These are phyloP conservation scores for Trileptium ribeirensis DNA, from an alignment of 2,888 invertebrate species.

Conservation along the genomic window DNA sequence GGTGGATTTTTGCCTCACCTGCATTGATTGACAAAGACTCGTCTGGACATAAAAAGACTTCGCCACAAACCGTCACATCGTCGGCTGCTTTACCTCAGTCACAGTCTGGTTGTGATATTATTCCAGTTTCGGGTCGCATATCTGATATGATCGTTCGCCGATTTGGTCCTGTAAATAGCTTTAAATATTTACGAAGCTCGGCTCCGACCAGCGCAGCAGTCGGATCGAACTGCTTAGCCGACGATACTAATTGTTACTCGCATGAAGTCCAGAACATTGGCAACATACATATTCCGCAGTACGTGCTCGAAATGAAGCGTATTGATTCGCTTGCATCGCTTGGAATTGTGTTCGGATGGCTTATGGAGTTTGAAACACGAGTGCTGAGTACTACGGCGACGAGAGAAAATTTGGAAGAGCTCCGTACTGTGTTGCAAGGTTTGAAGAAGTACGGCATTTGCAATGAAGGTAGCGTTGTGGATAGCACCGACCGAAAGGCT, in stretches of 20 bases:
- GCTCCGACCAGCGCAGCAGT: not conserved
- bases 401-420: not conserved
- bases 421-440: not conserved
- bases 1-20: not conserved
- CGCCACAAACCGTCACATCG: too few species aligned
- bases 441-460: not conserved
- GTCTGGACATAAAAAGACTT: not conserved
- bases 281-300: not conserved
- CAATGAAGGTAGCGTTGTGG: too few species aligned
- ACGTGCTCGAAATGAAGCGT: not conserved
- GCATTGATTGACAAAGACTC: not conserved
- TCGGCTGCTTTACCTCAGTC: too few species aligned
- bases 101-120: too few species aligned
- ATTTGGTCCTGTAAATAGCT: too few species aligned
- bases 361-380: not conserved
- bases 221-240: not conserved
- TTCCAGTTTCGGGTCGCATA: not conserved
- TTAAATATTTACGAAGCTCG: not conserved
- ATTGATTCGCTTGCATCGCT: not conserved
- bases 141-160: not conserved
- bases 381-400: not conserved
- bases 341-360: not conserved
- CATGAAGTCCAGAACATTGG: not conserved
- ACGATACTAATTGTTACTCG: not conserved
- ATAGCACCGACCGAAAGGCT: too few species aligned